A percentile compares a stretch with the other conserved stretches of the same genome.
Conservation (phyloP, 2,113 vertebrate genomes). For the Coregonus clupeaformis region DNA sequence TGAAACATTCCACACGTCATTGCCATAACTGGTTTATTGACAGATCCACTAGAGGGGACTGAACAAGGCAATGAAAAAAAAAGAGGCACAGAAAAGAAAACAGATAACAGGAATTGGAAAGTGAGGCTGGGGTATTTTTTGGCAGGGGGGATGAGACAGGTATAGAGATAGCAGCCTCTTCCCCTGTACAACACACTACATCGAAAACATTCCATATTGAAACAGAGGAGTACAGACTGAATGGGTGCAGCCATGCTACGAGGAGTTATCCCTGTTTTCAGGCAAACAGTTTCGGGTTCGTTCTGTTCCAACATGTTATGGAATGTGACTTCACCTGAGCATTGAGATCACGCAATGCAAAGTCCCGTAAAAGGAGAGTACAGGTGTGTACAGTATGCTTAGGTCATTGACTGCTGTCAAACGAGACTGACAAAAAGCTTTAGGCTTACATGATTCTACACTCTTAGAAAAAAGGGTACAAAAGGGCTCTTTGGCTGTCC, state of each 20-base stretch:
- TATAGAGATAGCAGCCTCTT: neutral
- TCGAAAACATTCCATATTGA: neutral
- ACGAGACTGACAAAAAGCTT: neutral
- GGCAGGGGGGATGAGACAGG: neutral
- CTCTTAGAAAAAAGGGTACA: too few relatives aligned
- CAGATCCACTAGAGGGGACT: constrained; percentile 12
- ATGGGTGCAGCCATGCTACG: neutral
- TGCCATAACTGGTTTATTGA: constrained; percentile 56
- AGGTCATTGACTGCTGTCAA: neutral
- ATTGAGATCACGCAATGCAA: neutral
- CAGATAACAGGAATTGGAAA: constrained; percentile 1
- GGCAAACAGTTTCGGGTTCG: neutral
- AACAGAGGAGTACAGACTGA: neutral
- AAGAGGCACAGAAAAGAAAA: constrained; percentile 9
- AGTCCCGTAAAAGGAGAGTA: neutral
- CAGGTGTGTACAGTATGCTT: neutral
- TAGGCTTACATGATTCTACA: too few relatives aligned
- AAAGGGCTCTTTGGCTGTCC: too few relatives aligned
- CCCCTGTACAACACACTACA: neutral
- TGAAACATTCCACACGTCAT: constrained; percentile 71
- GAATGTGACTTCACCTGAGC: constrained; percentile 61
- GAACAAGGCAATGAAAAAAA: constrained; percentile 17
- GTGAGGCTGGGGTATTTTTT: neutral
- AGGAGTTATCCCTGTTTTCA: constrained; percentile 23
- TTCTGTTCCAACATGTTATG: constrained; percentile 52